Conservation (phyloP, 2,113 vertebrate species). For the Tychaedon coryphoeus region DNA sequence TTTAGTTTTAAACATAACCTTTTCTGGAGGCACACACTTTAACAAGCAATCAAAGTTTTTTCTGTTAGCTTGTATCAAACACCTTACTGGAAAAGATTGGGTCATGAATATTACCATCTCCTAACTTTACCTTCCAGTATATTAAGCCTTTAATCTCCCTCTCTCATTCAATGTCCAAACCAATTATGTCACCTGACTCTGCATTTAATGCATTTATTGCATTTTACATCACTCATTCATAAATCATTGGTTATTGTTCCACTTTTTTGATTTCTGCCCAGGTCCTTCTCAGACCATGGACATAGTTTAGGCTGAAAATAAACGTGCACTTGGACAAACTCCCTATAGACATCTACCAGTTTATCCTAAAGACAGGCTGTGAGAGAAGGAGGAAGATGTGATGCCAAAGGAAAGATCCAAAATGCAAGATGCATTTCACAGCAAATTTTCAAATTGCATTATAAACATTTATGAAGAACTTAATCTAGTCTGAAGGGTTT, state of each 20-base stretch:
- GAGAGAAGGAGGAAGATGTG: not conserved
- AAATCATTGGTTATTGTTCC: not conserved
- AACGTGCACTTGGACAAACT: rapidly evolving
- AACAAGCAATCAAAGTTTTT: not conserved
- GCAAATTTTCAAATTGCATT: not conserved
- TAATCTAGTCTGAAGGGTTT: not conserved
- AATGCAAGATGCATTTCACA: not conserved
- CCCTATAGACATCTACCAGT: not conserved
- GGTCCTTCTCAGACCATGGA: not conserved
- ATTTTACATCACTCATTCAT: not conserved
- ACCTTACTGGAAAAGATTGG: not conserved
- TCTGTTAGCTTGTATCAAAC: not conserved
- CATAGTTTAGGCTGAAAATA: not conserved
- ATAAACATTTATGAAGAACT: not conserved
- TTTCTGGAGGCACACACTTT: not conserved
- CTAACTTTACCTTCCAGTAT: not conserved
- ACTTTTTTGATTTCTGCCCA: not conserved
- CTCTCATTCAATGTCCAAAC: not conserved
- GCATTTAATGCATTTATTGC: not conserved
- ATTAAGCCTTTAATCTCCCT: not conserved
- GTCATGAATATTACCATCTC: not conserved
- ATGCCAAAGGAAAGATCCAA: not conserved
- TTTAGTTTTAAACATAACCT: not conserved
- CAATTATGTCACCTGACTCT: not conserved
- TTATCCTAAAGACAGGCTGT: not conserved